Evolutionary conservation across 2,888 invertebrate species (phyloP).

Genomic region (Gandaritis pyraliata): DNA sequence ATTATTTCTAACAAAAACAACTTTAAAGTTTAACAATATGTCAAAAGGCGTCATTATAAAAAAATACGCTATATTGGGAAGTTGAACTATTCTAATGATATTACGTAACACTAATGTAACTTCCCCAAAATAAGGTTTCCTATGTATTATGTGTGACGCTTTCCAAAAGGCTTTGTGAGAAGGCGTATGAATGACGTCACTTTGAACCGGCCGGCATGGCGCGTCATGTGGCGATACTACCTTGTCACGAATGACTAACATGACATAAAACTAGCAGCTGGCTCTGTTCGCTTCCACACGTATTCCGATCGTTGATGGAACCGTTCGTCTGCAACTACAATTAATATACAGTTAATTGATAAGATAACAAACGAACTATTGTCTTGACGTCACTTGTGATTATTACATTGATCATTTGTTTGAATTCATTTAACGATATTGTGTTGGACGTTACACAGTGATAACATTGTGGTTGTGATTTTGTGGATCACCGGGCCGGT

Average conservation of each 20-base stretch:
- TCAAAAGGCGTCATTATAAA: not conserved
- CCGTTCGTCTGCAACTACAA: slow-evolving; percentile 42
- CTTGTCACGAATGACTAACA: slow-evolving; percentile 49
- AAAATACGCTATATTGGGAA: slow-evolving; percentile 1
- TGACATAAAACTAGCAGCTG: slow-evolving; percentile 51
- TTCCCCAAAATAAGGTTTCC: slow-evolving; percentile 30
- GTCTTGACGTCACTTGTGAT: slow-evolving; percentile 49
- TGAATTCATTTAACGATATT: slow-evolving; percentile 28
- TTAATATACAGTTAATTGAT: slow-evolving; percentile 68
- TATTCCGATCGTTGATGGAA: slow-evolving; percentile 54
- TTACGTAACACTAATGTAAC: slow-evolving; percentile 21
- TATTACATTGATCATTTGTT: slow-evolving; percentile 29
- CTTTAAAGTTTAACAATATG: slow-evolving; percentile 1
- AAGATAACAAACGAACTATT: slow-evolving; percentile 57
- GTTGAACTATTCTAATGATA: slow-evolving; percentile 8
- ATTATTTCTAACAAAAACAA: not conserved
- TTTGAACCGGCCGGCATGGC: slow-evolving; percentile 25
- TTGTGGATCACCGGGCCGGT: slow-evolving; percentile 32
- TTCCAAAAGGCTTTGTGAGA: slow-evolving; percentile 23
- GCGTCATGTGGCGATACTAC: slow-evolving; percentile 46
- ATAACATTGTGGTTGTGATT: slow-evolving; percentile 31
- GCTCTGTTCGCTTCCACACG: slow-evolving; percentile 63
- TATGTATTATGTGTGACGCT: slow-evolving; percentile 25
- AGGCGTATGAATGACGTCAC: slow-evolving; percentile 31
- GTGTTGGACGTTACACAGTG: slow-evolving; percentile 27